These are phyloP conservation scores for Hycleus phaleratus DNA, from an alignment of 1,140 invertebrate genomes.

Conservation along the genomic window DNA sequence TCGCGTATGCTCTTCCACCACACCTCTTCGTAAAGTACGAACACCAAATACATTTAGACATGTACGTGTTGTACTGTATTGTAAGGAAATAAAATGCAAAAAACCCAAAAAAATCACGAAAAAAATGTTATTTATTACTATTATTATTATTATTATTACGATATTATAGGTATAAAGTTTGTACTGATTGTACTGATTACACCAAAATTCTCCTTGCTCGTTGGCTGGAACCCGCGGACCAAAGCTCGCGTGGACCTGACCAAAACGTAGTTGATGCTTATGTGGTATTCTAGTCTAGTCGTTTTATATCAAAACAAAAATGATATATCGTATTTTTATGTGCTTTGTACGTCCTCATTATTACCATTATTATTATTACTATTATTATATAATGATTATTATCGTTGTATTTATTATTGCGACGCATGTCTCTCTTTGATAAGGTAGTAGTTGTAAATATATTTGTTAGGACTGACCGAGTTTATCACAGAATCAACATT, in stretches of 20 bases:
- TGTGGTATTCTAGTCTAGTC: constrained; percentile 36
- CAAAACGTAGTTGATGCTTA: constrained; percentile 32
- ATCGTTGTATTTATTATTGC: background rate
- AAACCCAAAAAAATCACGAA: background rate
- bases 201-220: constrained; percentile 36
- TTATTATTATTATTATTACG: background rate
- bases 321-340: constrained; percentile 38
- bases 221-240: constrained; percentile 40
- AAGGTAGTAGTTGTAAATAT: constrained; percentile 18
- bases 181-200: constrained; percentile 38
- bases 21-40: constrained; percentile 30
- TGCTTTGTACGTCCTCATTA: constrained; percentile 38
- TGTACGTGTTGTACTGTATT: constrained; percentile 30
- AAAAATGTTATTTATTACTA: no score
- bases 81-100: background rate
- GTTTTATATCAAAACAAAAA: constrained; percentile 34
- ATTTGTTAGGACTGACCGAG: constrained; percentile 37
- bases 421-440: constrained; percentile 13
- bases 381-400: no score
- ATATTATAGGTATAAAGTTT: constrained; percentile 2
- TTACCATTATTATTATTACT: constrained; percentile 15
- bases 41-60: constrained; percentile 28
- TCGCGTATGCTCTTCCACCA: constrained; percentile 27
- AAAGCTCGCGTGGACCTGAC: constrained; percentile 34
- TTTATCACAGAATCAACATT: constrained; percentile 21